Conservation (phyloP, 2,113 vertebrate species). For the Bambusicola thoracicus region DNA sequence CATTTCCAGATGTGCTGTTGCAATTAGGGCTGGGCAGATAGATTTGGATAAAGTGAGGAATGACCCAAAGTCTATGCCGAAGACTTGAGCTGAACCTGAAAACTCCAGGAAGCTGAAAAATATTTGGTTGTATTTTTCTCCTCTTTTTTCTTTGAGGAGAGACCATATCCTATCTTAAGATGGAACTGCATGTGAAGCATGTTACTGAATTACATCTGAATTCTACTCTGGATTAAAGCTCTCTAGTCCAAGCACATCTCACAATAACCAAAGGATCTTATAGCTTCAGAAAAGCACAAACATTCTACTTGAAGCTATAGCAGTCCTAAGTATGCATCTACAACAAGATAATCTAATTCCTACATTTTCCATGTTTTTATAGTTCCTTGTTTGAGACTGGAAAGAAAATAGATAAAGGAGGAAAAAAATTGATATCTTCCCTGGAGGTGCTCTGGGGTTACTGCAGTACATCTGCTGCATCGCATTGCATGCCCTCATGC, state of each 20-base stretch:
- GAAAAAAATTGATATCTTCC: background rate
- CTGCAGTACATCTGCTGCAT: background rate
- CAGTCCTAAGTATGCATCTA: background rate
- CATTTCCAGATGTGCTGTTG: conserved; percentile 69
- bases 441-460: background rate
- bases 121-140: background rate
- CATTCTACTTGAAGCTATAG: background rate
- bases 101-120: background rate
- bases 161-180: background rate
- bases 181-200: background rate
- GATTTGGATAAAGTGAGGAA: conserved; percentile 37
- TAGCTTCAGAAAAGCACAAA: background rate
- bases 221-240: background rate
- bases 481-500: rapidly evolving
- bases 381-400: background rate
- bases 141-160: background rate
- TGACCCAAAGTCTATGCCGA: conserved; percentile 38
- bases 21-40: conserved; percentile 36
- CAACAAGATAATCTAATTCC: background rate
- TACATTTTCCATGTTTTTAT: conserved; percentile 19
- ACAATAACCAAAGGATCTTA: background rate
- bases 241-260: background rate
- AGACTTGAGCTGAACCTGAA: conserved; percentile 22
- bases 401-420: background rate
- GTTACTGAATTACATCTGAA: background rate